Percentiles rank a stretch among this genome's conserved stretches.
Evolutionary conservation across 2,888 invertebrate species (phyloP).

Genomic region (Pyrrhia umbra): DNA sequence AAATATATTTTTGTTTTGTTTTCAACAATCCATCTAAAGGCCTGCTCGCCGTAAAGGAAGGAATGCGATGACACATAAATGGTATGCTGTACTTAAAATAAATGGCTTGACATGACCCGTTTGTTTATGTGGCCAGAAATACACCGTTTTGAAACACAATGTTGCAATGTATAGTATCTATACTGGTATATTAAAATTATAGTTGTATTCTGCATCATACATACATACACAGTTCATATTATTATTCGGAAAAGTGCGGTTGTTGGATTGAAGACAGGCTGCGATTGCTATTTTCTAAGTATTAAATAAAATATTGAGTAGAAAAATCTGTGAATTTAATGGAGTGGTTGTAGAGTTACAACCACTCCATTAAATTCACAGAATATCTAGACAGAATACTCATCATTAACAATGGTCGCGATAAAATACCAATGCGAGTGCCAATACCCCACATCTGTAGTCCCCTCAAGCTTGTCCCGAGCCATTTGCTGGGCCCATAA

Average conservation of each 20-base stretch:
- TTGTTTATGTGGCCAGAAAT: constrained; percentile 39
- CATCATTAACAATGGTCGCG: constrained; percentile 27
- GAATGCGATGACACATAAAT: constrained; percentile 35
- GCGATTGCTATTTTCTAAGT: too few relatives aligned
- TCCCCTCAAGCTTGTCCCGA: constrained; percentile 57
- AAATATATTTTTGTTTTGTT: constrained; percentile 41
- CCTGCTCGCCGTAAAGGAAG: constrained; percentile 6
- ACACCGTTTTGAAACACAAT: constrained; percentile 7
- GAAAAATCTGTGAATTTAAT: too few relatives aligned
- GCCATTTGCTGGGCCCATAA: constrained; percentile 66
- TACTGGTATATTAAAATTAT: not conserved
- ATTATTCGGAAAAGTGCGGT: too few relatives aligned
- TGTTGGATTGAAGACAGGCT: too few relatives aligned
- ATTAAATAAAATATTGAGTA: too few relatives aligned
- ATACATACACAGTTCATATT: too few relatives aligned
- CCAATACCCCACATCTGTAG: constrained; percentile 60
- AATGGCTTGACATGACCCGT: constrained; percentile 21
- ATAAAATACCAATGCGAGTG: constrained; percentile 53
- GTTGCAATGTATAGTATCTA: constrained; percentile 1
- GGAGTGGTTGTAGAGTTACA: too few relatives aligned
- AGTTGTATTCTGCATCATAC: not conserved
- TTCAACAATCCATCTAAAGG: constrained; percentile 10
- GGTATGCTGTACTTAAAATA: constrained; percentile 34
- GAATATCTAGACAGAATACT: constrained; percentile 13
- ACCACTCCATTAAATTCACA: constrained; percentile 13